phyloP scores from a whole-genome alignment of 2,113 vertebrate species.

The Diadophis punctatus region DNA sequence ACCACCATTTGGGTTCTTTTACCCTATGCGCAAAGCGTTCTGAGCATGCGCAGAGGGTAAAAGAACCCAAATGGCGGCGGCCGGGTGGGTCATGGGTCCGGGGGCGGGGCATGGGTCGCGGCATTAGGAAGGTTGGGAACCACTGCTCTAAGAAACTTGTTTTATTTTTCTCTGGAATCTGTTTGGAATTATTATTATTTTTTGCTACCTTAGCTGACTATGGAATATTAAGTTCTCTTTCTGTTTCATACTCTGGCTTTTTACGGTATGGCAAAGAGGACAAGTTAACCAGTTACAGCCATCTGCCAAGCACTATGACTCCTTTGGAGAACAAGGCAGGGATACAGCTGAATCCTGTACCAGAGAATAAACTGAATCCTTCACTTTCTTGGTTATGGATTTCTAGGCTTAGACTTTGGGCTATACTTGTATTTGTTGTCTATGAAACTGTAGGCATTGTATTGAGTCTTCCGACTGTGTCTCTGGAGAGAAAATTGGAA shows the following conservation, averaged over 20 bases:
- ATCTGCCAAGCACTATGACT: background rate
- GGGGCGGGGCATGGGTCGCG: too few species aligned
- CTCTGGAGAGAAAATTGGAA: background rate
- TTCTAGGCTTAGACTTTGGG: background rate
- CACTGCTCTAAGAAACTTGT: background rate
- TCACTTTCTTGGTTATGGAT: background rate
- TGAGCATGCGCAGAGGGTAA: too few species aligned
- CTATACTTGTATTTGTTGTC: background rate
- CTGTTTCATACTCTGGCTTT: background rate
- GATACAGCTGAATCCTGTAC: background rate
- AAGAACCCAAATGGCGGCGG: too few species aligned
- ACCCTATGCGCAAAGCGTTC: too few species aligned
- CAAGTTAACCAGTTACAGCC: background rate
- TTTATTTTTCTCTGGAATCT: background rate
- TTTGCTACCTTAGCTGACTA: background rate
- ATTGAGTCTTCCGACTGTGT: background rate
- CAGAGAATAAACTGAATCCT: background rate
- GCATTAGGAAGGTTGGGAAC: too few species aligned
- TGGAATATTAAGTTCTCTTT: background rate
- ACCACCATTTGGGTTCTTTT: too few species aligned
- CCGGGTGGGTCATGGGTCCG: too few species aligned
- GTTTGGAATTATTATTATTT: background rate
- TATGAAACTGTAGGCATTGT: background rate
- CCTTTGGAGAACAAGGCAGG: background rate
- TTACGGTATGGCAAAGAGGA: background rate